These are phyloP conservation scores for Agonum fuliginosum DNA, from an alignment of 2,888 invertebrate species.

Conservation along the genomic window DNA sequence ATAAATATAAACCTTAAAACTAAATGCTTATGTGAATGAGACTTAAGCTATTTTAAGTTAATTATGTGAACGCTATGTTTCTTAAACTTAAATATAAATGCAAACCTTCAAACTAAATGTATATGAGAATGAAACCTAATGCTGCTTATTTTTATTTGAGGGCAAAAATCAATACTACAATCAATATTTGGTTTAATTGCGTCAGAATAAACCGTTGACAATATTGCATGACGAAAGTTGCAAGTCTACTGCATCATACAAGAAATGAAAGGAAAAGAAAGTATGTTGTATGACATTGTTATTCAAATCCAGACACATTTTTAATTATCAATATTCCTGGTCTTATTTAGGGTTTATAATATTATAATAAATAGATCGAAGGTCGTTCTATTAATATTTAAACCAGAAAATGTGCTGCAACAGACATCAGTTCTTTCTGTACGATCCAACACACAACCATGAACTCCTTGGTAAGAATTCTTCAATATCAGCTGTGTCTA, in stretches of 20 bases:
- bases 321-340: constrained; percentile 2
- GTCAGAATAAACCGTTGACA: constrained; percentile 18
- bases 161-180: too few species aligned
- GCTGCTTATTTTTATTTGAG: too few species aligned
- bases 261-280: constrained; percentile 3
- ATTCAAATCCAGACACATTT: constrained; percentile 3
- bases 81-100: too few species aligned
- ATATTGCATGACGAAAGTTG: constrained; percentile 1
- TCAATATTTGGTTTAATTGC: constrained; percentile 9
- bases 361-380: constrained; percentile 4
- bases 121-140: too few species aligned
- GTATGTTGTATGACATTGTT: not conserved
- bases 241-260: not conserved
- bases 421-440: constrained; percentile 31
- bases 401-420: not conserved
- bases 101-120: too few species aligned
- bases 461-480: constrained; percentile 20
- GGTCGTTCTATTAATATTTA: constrained; percentile 15
- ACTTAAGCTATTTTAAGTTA: too few species aligned
- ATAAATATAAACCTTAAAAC: too few species aligned
- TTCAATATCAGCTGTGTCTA: too few species aligned
- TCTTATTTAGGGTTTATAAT: constrained; percentile 3
- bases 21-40: too few species aligned
- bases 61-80: too few species aligned
- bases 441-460: not conserved